phyloP scores from a whole-genome alignment of 2,797 vertebrate genomes.

The Botia almorhae region DNA sequence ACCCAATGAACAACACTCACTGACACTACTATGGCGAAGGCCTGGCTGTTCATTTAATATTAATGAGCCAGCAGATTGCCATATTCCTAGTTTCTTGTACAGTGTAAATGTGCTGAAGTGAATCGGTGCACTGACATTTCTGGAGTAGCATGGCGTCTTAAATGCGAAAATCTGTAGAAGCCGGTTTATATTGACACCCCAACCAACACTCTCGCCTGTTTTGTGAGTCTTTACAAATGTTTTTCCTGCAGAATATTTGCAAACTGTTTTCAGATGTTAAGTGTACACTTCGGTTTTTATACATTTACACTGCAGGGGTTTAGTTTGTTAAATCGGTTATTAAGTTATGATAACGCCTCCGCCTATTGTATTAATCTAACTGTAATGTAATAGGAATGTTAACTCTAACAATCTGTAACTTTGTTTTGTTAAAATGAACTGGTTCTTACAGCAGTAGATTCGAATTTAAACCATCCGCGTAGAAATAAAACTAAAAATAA shows the following conservation, averaged over 20 bases:
- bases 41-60: neutral
- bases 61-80: neutral
- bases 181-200: neutral
- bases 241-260: neutral
- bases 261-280: neutral
- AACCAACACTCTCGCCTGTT: neutral
- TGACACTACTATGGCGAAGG: neutral
- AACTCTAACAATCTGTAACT: no score
- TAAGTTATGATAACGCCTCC: no score
- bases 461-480: no score
- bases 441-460: no score
- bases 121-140: neutral
- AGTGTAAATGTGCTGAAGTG: neutral
- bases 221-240: conserved; percentile 8
- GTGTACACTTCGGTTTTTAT: no score
- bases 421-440: no score
- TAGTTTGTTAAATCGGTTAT: no score
- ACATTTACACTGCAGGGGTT: neutral
- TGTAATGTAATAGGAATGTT: no score
- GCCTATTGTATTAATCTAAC: no score
- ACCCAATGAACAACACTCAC: neutral
- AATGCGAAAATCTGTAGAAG: neutral
- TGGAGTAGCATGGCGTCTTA: neutral
- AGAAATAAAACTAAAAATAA: no score
- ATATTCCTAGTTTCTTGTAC: neutral